Evolutionary conservation across 1,140 invertebrate genomes (phyloP).

Genomic region (Heterodera carotae): DNA sequence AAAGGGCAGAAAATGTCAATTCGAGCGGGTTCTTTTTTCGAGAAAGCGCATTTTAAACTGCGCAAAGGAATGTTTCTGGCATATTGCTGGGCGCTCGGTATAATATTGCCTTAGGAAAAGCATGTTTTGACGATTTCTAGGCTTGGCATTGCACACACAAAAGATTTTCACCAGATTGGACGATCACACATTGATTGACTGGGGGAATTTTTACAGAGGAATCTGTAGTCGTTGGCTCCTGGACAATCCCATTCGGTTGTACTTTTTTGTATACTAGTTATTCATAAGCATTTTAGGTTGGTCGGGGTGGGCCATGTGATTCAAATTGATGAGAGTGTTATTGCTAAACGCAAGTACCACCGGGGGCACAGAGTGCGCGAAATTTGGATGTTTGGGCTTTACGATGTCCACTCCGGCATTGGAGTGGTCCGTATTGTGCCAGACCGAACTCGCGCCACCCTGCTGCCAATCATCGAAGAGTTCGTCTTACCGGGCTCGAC

Average conservation of each 20-base stretch:
- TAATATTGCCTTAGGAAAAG: no score
- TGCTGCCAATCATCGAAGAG: no score
- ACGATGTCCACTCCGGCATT: background rate
- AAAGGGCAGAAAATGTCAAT: background rate
- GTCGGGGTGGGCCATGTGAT: background rate
- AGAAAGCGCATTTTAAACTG: background rate
- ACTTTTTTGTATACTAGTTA: background rate
- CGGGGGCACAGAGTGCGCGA: no score
- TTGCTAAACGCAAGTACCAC: background rate
- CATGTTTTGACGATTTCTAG: no score
- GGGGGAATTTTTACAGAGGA: background rate
- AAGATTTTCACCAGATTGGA: background rate
- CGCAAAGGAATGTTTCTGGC: background rate
- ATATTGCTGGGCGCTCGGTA: slow-evolving; percentile 9
- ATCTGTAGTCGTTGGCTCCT: slow-evolving; percentile 4
- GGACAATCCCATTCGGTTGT: slow-evolving; percentile 1
- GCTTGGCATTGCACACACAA: background rate
- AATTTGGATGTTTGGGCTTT: background rate
- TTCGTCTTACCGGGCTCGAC: no score
- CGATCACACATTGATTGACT: background rate
- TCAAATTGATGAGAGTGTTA: background rate
- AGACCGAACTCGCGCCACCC: no score
- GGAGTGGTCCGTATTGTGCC: no score
- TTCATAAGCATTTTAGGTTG: background rate
- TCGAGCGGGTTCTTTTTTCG: background rate